Evolutionary conservation across 1,140 invertebrate species (phyloP).

Genomic region (Microplitis mediator): DNA sequence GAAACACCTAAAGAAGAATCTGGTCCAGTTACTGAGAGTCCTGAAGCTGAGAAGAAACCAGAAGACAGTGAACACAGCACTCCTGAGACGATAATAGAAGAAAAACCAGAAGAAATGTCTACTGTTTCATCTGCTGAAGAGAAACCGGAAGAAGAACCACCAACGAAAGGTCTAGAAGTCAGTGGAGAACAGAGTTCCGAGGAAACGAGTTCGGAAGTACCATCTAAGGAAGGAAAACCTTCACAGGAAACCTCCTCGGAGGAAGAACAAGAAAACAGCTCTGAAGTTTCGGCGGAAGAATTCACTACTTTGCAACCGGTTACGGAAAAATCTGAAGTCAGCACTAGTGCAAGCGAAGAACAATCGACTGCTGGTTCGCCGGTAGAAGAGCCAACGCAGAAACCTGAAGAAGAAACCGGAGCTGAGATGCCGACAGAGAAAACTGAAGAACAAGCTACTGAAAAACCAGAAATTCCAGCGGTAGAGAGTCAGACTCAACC

Average conservation of each 20-base stretch:
- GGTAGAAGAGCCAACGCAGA: not conserved
- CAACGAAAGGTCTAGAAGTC: conserved; percentile 32
- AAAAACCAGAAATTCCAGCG: conserved; percentile 24
- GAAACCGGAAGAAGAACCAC: conserved; percentile 25
- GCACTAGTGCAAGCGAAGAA: conserved; percentile 6
- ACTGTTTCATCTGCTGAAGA: not conserved
- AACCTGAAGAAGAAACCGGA: conserved; percentile 21
- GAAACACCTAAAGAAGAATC: not conserved
- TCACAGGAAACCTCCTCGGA: conserved; percentile 21
- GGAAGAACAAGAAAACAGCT: conserved; percentile 27
- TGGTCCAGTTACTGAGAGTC: not conserved
- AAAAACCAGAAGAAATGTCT: not conserved
- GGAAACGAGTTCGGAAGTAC: conserved; percentile 27
- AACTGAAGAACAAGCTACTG: conserved; percentile 23
- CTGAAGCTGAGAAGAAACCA: not conserved
- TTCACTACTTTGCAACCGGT: not conserved
- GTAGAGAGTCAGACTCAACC: conserved; percentile 6
- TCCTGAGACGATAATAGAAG: not conserved
- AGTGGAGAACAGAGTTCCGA: conserved; percentile 37
- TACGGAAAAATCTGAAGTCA: not conserved
- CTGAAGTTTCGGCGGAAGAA: conserved; percentile 21
- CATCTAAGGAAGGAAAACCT: conserved; percentile 24
- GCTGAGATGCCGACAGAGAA: conserved; percentile 12
- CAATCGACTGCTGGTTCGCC: not conserved
- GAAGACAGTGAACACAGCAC: not conserved